phyloP scores from a whole-genome alignment of 2,888 invertebrate species.

The Tetheella fluctuosa region DNA sequence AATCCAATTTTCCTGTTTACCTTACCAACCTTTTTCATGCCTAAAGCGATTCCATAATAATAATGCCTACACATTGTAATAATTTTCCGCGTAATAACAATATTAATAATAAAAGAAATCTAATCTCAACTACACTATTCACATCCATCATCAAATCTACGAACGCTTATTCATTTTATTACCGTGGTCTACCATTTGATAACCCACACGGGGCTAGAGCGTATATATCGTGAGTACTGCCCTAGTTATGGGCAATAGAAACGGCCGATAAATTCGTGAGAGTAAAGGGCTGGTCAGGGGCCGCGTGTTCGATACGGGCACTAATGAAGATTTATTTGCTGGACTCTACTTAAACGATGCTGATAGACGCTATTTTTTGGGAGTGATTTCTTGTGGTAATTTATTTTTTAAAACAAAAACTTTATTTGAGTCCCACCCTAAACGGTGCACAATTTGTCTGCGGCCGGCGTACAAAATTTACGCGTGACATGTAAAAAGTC shows the following conservation, averaged over 20 bases:
- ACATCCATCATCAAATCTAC: background rate
- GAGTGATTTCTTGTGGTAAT: background rate
- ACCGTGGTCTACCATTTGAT: background rate
- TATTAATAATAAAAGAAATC: background rate
- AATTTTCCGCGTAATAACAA: background rate
- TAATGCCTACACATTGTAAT: too few species aligned
- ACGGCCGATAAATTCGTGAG: slow-evolving; percentile 44
- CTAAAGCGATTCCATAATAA: too few species aligned
- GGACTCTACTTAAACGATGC: slow-evolving; percentile 29
- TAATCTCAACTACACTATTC: background rate
- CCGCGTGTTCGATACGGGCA: slow-evolving; percentile 40
- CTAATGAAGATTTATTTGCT: slow-evolving; percentile 67
- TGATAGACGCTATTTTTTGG: background rate
- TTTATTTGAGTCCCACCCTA: too few species aligned
- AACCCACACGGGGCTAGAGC: background rate
- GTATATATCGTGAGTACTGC: background rate
- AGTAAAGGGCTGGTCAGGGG: slow-evolving; percentile 42
- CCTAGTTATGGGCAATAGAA: slow-evolving; percentile 46
- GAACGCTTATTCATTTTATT: slow-evolving; percentile 10
- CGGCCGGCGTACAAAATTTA: too few species aligned
- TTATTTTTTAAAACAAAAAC: background rate
- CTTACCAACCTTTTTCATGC: too few species aligned
- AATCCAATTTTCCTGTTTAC: too few species aligned
- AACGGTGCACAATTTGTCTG: too few species aligned
- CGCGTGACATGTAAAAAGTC: too few species aligned